Evolutionary conservation across 2,113 vertebrate genomes (phyloP).

Genomic region (Nymphicus hollandicus): DNA sequence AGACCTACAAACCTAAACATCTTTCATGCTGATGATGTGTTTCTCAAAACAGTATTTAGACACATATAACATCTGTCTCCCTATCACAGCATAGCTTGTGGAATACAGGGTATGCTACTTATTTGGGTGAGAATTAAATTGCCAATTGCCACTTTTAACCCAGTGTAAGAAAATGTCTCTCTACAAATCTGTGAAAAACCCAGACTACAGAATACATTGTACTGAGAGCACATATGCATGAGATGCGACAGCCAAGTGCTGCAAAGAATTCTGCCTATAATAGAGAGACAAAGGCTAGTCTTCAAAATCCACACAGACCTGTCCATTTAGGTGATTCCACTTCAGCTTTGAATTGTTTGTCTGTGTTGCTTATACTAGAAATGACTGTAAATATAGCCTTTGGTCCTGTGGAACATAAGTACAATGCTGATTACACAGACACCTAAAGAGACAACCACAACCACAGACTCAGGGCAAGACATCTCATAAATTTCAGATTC

Average conservation of each 20-base stretch:
- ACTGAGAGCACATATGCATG: not conserved
- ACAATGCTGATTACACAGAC: not conserved
- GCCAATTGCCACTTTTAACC: not conserved
- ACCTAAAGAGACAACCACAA: not conserved
- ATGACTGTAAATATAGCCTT: not conserved
- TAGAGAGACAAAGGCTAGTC: fast-evolving
- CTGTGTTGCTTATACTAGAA: not conserved
- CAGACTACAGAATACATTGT: not conserved
- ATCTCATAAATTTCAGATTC: not conserved
- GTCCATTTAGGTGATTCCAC: not conserved
- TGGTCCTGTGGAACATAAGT: not conserved
- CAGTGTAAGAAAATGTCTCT: not conserved
- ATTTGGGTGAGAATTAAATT: not conserved
- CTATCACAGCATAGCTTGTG: not conserved
- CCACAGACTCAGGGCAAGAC: not conserved
- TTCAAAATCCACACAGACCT: not conserved
- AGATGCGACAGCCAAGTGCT: fast-evolving
- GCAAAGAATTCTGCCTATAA: not conserved
- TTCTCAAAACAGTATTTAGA: not conserved
- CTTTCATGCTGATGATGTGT: not conserved
- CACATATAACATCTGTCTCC: not conserved
- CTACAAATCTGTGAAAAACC: not conserved
- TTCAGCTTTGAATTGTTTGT: not conserved
- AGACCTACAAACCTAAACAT: not conserved
- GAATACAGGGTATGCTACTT: not conserved